phyloP scores from a whole-genome alignment of 2,113 vertebrate species.

The Paratilapia polleni region DNA sequence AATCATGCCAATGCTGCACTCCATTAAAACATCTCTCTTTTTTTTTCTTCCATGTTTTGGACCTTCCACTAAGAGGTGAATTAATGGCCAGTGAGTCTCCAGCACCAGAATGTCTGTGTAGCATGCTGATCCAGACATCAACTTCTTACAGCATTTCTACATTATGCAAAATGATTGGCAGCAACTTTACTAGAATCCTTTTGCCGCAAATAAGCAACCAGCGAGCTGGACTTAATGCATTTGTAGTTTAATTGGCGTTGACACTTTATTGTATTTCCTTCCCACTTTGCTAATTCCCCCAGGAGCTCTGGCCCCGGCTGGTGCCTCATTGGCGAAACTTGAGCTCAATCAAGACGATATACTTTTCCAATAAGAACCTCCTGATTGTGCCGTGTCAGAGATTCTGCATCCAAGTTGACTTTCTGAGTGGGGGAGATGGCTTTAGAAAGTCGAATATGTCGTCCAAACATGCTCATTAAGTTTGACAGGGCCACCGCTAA shows the following conservation, averaged over 20 bases:
- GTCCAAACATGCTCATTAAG: slow-evolving; percentile 38
- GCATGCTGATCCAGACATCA: slow-evolving; percentile 2
- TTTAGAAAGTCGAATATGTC: slow-evolving; percentile 30
- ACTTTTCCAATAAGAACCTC: slow-evolving; percentile 60
- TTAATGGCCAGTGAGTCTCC: slow-evolving; percentile 21
- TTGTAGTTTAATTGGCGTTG: slow-evolving; percentile 65
- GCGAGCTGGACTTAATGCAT: slow-evolving; percentile 59
- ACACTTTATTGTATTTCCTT: slow-evolving; percentile 77
- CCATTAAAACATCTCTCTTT: not conserved
- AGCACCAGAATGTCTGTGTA: slow-evolving; percentile 26
- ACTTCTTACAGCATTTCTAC: slow-evolving; percentile 11
- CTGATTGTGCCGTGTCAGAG: slow-evolving; percentile 78
- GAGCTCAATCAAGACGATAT: slow-evolving; percentile 74
- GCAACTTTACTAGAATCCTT: slow-evolving; percentile 21
- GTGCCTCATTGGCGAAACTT: slow-evolving; percentile 78
- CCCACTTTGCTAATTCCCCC: slow-evolving; percentile 62
- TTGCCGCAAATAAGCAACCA: slow-evolving; percentile 37
- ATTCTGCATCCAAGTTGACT: slow-evolving; percentile 52
- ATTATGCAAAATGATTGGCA: slow-evolving; percentile 47
- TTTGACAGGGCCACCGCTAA: slow-evolving; percentile 48
- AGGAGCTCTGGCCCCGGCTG: slow-evolving; percentile 53
- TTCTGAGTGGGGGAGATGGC: slow-evolving; percentile 23
- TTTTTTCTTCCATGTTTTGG: not conserved
- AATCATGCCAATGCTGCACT: rapidly evolving
- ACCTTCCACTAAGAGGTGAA: slow-evolving; percentile 9